These are phyloP conservation scores for Tichodroma muraria DNA, from an alignment of 2,113 vertebrate species.

Conservation along the genomic window DNA sequence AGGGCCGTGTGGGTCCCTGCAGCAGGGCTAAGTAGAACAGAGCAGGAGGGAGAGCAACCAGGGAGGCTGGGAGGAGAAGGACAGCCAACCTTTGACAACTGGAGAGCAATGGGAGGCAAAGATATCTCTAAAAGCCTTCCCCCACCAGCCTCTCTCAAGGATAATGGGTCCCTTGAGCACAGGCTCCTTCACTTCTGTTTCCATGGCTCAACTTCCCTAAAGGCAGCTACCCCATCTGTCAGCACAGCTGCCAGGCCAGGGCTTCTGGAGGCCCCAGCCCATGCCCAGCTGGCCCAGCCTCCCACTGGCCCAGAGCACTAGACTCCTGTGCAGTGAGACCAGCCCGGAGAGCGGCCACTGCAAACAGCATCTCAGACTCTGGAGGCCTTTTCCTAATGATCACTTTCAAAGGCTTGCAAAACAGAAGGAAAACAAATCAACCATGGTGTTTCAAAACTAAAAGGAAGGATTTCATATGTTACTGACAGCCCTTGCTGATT, in stretches of 20 bases:
- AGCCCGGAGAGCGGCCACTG: neutral
- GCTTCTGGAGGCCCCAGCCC: neutral
- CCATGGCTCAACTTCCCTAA: neutral
- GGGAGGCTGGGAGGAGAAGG: neutral
- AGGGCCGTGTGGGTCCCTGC: fast-evolving
- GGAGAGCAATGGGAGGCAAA: neutral
- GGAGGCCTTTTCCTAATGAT: neutral
- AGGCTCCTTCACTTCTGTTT: neutral
- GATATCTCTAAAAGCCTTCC: neutral
- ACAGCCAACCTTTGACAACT: neutral
- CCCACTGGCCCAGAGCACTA: neutral
- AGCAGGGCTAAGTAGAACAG: neutral
- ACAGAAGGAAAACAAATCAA: neutral
- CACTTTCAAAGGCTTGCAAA: neutral
- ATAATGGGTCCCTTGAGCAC: neutral
- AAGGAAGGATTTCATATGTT: neutral
- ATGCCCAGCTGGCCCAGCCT: neutral
- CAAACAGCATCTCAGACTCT: neutral
- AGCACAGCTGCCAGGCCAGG: neutral
- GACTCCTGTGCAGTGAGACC: neutral
- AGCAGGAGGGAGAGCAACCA: neutral
- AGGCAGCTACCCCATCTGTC: neutral
- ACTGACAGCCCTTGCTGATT: neutral
- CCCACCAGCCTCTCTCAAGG: neutral
- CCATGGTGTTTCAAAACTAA: neutral